These are phyloP conservation scores for Dasypolia templi DNA, from an alignment of 2,888 invertebrate genomes.

Conservation along the genomic window DNA sequence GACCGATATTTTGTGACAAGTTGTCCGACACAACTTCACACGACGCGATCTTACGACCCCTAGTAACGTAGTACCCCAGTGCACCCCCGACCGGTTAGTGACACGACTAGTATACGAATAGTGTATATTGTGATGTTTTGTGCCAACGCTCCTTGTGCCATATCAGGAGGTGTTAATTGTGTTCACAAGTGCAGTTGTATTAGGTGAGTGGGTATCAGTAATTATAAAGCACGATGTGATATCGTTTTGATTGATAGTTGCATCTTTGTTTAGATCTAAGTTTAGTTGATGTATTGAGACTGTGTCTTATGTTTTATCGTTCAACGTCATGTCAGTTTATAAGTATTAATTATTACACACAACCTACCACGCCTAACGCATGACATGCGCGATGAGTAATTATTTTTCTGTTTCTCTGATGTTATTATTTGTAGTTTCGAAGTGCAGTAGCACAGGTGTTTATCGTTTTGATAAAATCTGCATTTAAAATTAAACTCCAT, in stretches of 20 bases:
- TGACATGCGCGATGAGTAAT: not conserved
- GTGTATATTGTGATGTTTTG: slow-evolving; percentile 89
- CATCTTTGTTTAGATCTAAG: slow-evolving; percentile 11
- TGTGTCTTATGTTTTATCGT: not conserved
- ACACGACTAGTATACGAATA: slow-evolving; percentile 79
- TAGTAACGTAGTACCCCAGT: slow-evolving; percentile 68
- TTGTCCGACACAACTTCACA: slow-evolving; percentile 60
- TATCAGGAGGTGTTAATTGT: slow-evolving; percentile 79
- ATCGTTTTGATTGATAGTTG: slow-evolving; percentile 17
- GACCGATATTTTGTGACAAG: slow-evolving; percentile 79
- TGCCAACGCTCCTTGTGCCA: slow-evolving; percentile 84
- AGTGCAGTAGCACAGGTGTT: not conserved
- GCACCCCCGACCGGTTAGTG: slow-evolving; percentile 70
- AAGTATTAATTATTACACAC: not conserved
- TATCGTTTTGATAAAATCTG: not conserved
- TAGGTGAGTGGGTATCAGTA: slow-evolving; percentile 76
- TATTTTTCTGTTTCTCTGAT: not conserved
- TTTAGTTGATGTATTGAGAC: slow-evolving; percentile 14
- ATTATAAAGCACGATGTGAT: slow-evolving; percentile 23
- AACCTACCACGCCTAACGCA: not conserved
- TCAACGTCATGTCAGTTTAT: not conserved
- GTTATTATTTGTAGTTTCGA: not conserved
- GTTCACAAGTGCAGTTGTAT: slow-evolving; percentile 74
- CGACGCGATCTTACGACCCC: slow-evolving; percentile 64
- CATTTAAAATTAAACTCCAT: not conserved